Evolutionary conservation across 2,113 vertebrate species (phyloP), one percentile per base, ranked within the genome.

Genomic region (Podiceps cristatus): DNA sequence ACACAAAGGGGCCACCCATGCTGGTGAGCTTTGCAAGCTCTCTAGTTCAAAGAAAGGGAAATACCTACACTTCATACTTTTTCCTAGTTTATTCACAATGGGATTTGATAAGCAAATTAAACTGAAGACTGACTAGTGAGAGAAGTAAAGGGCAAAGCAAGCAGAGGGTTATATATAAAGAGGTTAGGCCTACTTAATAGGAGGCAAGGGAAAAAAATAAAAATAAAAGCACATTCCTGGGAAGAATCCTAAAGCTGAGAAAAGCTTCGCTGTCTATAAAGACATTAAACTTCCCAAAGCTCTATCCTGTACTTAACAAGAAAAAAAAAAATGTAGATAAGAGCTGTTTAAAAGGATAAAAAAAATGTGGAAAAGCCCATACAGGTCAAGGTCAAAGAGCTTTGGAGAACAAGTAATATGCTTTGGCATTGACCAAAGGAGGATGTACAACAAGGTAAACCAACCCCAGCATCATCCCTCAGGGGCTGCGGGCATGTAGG

Each of bases 371-470:
- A n/a, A 28, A 52, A 56, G 3, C 4, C 12, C 2, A 1, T 13
- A 42, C 10, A 75, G 42, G 58, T 40, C 55, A 59, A 33, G 42
- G 58, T 40, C 55, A 59, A 33, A 63, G 24, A 16, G 25, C 28
- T 31, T 11, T 14, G 31, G 18, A 12, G 42, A 86, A 69, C 31
- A 42, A 47, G 18, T 11, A 64, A 37, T 5, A 11, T 1, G 5
- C 27, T 24, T 15, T 10, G 5, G 27, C 50, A 24, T 4, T 8
- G 37, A 53, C 29, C 2, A 2, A 24, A 82, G 37, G 20, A 72
- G 81, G 45, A 31, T 1, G 0, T 10, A 2, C 28, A 5, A 10
- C 7, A 33, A n/a, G 13, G 13, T 4, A 47, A 66, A 59, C 45
- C 15, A 29, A 88, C 53, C 64, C 60, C 1, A 1, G 25, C 29